Base-by-base conservation (phyloP, 2,113 vertebrate genomes). In the Zapornia atra region DNA sequence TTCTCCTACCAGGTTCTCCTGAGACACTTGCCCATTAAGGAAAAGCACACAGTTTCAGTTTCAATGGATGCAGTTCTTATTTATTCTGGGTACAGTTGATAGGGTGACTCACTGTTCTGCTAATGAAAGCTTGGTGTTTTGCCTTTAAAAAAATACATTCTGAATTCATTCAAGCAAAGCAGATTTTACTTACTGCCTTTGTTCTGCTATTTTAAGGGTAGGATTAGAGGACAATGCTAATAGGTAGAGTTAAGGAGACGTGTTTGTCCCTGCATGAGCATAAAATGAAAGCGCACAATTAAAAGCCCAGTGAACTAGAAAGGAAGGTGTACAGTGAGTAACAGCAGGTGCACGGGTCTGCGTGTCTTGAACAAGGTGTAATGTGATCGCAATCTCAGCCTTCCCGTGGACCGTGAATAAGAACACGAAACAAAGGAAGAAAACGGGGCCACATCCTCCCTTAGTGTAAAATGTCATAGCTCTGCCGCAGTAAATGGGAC, bases 61-160 rank as follows among this genome's bases (percentile, higher is more conserved):
- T 97, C 92, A 96, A 60, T 80, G 90, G 96, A 96, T 95, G 88
- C 61, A 72, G 90, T 87, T 97, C 90, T 92, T 96, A 93, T 95
- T 97, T 97, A 95, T 97, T 97, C 93, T 94, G 95, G 81, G 76
- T 94, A 88, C 82, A 95, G 94, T 57, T 91, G 96, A 96, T 88
- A 96, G 83, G 77, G 38, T 98, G 97, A 97, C 82, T 98, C 97
- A 97, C 83, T 72, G 79, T 86, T 93, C 84, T 90, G 70, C 40
- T 97, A 95, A 97, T 90, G 96, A 91, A 97, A 97, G 40, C 94
- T 88, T 82, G 68, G 56, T 85, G 38, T 26, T 94, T 68, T 53
- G 36, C 86, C 93, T 97, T 94, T 88, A 86, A 91, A 94, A 89
- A 97, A 90, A 91, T 65, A 25, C 38, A 92, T 94, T 96, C 92